Percentiles rank a stretch among this genome's conserved stretches.
Evolutionary conservation across 2,113 vertebrate genomes (phyloP).

Genomic region (Phainopepla nitens): DNA sequence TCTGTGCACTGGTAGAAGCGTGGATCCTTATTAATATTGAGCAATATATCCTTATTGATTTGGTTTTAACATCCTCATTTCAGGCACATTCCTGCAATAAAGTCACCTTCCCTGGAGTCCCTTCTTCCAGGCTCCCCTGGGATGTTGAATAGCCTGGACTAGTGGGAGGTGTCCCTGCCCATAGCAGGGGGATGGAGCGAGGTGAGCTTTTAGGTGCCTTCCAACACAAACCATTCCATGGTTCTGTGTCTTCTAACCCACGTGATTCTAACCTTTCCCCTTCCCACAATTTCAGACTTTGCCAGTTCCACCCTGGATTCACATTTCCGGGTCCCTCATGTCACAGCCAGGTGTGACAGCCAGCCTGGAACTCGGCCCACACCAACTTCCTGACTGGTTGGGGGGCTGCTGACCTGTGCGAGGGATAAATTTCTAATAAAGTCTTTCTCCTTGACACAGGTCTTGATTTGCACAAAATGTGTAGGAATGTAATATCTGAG

Average conservation of each 20-base stretch:
- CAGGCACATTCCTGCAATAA: neutral
- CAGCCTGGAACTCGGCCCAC: neutral
- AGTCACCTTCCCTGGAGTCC: neutral
- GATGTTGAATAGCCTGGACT: neutral
- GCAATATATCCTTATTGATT: neutral
- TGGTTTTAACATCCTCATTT: neutral
- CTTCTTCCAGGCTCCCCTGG: neutral
- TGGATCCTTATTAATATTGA: neutral
- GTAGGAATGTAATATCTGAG: constrained; percentile 2
- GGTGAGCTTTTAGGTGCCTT: neutral
- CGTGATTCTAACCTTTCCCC: neutral
- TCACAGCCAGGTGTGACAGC: neutral
- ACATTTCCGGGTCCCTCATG: neutral
- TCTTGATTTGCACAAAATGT: neutral
- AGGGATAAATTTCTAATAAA: neutral
- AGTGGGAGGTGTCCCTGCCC: neutral
- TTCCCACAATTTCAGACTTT: neutral
- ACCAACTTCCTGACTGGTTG: neutral
- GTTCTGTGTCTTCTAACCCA: neutral
- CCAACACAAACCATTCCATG: neutral
- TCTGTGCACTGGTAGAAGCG: neutral
- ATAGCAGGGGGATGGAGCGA: neutral
- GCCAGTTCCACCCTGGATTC: neutral
- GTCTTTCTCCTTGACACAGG: neutral
- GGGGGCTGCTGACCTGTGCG: neutral